Base-by-base conservation (phyloP, 2,113 vertebrate species). In the Xiphophorus hellerii region DNA sequence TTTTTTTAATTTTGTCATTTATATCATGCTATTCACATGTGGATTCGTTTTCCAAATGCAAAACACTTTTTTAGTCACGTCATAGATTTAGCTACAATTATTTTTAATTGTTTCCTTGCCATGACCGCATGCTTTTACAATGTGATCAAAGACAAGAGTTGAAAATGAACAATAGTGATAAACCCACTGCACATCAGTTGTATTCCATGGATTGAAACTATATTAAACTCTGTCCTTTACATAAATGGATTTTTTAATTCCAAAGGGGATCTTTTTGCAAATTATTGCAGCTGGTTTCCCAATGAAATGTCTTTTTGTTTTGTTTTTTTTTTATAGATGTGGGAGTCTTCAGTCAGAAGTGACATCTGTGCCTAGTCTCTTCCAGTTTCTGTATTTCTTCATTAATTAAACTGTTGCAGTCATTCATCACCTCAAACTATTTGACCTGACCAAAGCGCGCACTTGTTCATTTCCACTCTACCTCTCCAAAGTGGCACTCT, bases 381-480 rank as follows among this genome's bases (percentile, higher is more conserved):
- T 69, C 58, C 8, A 33, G 22, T 71, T 66, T 70, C 31, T 67
- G 28, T 73, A 35, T 71, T 71, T 87, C 74, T 76, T 80, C 74
- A 73, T 87, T 88, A 87, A 85, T 78, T 76, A 63, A 88, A 84
- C 84, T 51, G 37, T 84, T 87, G 66, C 27, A 74, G 68, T 64
- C 79, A 81, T 92, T 85, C 77, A 85, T 87, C 81, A 81, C 39
- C 58, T 80, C 69, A 66, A 83, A 84, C 74, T 80, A 69, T 89
- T 66, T 89, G 83, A 90, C 85, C 82, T 77, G 72, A 51, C 58
- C 80, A 0, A 11, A 81, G 39, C 62, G 82, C 62, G 54, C 68
- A 71, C 62, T 60, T 3, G 71, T 76, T 87, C 69, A 74, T 87
- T 87, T 81, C 66, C 75, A 68, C 66, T 66, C 61, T 27, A 11